Percentiles rank a stretch among this genome's conserved stretches.
These are phyloP conservation scores for Drosophila anomelani DNA, from an alignment of 2,888 invertebrate species.

Conservation along the genomic window DNA sequence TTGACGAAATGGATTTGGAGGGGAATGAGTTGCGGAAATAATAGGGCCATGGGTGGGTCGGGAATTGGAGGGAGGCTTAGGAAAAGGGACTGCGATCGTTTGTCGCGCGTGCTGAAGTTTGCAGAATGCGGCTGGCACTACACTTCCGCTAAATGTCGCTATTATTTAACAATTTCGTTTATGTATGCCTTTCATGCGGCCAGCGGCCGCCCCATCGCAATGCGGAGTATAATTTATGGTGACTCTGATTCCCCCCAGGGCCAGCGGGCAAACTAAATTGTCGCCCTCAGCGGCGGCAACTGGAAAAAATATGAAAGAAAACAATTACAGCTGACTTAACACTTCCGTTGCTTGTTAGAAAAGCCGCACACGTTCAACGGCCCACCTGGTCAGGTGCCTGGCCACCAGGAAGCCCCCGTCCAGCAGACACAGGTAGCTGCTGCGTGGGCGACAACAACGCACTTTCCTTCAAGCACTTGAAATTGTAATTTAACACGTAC, in stretches of 20 bases:
- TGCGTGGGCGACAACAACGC: slow-evolving; percentile 53
- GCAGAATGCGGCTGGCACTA: slow-evolving; percentile 60
- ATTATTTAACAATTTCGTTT: slow-evolving; percentile 78
- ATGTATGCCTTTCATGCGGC: slow-evolving; percentile 59
- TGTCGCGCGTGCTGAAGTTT: slow-evolving; percentile 67
- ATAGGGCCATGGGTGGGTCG: slow-evolving; percentile 3
- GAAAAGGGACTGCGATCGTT: slow-evolving; percentile 56
- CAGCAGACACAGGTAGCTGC: slow-evolving; percentile 30
- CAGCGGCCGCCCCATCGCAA: slow-evolving; percentile 24
- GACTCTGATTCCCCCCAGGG: slow-evolving; percentile 54
- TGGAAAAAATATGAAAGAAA: slow-evolving; percentile 61
- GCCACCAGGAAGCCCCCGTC: background rate
- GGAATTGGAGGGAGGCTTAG: background rate
- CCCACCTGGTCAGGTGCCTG: background rate
- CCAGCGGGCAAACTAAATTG: slow-evolving; percentile 65
- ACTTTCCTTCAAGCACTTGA: slow-evolving; percentile 64
- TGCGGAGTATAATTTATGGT: slow-evolving; percentile 73
- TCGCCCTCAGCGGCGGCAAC: slow-evolving; percentile 55
- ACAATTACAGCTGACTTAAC: slow-evolving; percentile 81
- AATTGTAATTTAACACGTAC: slow-evolving; percentile 77
- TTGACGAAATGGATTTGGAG: slow-evolving; percentile 52
- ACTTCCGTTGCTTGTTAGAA: slow-evolving; percentile 78
- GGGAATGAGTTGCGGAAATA: slow-evolving; percentile 21
- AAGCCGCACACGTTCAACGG: slow-evolving; percentile 68
- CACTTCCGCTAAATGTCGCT: slow-evolving; percentile 77